Evolutionary conservation across 2,888 invertebrate species (phyloP), one percentile per base, ranked within the genome.

Genomic region (Apantesis nais): DNA sequence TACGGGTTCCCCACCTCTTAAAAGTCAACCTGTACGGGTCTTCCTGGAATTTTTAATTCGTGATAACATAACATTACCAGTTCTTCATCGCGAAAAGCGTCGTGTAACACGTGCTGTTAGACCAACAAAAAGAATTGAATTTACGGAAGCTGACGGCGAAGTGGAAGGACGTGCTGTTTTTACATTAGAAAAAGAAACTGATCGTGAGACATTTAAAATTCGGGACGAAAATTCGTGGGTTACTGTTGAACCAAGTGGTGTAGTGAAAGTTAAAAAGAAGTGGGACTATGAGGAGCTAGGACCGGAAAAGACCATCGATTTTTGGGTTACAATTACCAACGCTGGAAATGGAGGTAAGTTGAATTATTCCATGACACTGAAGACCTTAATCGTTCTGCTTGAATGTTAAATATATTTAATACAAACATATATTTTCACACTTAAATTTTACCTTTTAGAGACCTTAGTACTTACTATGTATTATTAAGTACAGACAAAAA

Each of bases 251-350:
- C 97, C 97, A 63, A 98, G 98, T 93, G 99, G 99, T 83, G 97
- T 98, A 71, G 98, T 99, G 86, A 97, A 97, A 86, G 98, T 99
- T 78, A 98, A 98, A 94, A 98, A 98, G 96, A 98, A 98, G 96
- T 99, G 99, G 99, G 98, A 99, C 96, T 99, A 98, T 92, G 99
- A 99, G 89, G 98, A 98, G 88, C 93, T 99, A 65, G 98, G 98
- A 39, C 98, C 98, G 2, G 98, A 99, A 94, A 99, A 99, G 91
- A 98, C 98, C 22, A 98, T 99, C 86, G 98, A 99, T 92, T 99
- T 99, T 92, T 99, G 98, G 98, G 98, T 99, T 68, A 98, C 98
- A 70, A 98, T 98, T 85, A 98, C 98, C 72, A 98, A 98, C 91
- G 96, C 97, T 78, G 98, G 98, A 95, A 97, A 97, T 91, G 97